A percentile compares a stretch with the other conserved stretches of the same genome.
These are phyloP conservation scores for Herpetotheres cachinnans DNA, from an alignment of 2,113 vertebrate genomes.

Conservation along the genomic window DNA sequence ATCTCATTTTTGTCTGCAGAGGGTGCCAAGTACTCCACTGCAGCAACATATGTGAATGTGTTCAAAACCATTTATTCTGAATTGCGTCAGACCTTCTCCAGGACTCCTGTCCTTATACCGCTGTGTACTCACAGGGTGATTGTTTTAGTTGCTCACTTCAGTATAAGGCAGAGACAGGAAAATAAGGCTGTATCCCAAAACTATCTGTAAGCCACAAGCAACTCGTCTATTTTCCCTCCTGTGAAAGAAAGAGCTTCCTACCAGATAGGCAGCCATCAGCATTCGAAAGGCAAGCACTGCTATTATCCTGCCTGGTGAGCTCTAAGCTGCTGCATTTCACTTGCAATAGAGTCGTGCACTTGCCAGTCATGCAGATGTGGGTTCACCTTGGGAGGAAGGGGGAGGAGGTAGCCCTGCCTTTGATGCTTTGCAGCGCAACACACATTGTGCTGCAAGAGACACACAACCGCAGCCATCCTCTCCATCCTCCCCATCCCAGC, in stretches of 20 bases:
- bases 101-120: background rate
- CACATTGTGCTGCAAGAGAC: background rate
- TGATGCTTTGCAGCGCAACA: background rate
- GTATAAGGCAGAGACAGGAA: background rate
- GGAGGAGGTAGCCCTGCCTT: background rate
- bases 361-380: background rate
- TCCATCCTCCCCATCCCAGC: background rate
- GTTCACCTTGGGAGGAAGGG: background rate
- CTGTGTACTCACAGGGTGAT: fast-evolving
- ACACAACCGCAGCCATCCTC: background rate
- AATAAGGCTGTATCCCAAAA: background rate
- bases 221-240: background rate
- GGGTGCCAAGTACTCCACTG: background rate
- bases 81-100: background rate
- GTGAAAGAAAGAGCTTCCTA: background rate
- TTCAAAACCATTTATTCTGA: background rate
- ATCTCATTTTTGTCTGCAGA: background rate
- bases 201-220: background rate
- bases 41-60: background rate
- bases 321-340: background rate
- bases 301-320: background rate
- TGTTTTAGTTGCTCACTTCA: background rate
- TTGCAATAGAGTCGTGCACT: background rate
- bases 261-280: background rate
- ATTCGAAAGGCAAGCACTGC: background rate